Evolutionary conservation across 2,797 vertebrate genomes (phyloP).

Genomic region (Sebastes variabilis): DNA sequence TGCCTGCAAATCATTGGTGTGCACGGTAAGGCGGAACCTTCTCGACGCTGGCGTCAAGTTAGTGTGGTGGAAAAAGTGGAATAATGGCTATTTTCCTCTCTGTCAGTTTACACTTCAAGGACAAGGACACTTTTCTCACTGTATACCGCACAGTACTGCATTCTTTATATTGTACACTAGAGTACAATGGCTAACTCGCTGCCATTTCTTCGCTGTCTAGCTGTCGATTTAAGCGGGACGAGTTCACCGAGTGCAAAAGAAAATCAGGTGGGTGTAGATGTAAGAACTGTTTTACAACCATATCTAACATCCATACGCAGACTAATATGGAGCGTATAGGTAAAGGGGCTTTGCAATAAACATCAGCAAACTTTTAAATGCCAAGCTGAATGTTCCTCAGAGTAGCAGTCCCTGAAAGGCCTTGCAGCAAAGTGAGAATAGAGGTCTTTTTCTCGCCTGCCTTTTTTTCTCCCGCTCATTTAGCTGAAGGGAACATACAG

Average conservation of each 20-base stretch:
- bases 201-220: neutral
- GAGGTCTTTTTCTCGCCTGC: slow-evolving; percentile 13
- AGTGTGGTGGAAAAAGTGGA: slow-evolving; percentile 37
- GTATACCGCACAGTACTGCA: neutral
- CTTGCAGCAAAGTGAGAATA: slow-evolving; percentile 43
- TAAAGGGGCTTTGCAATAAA: slow-evolving; percentile 22
- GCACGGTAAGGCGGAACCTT: slow-evolving; percentile 36
- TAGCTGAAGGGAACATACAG: slow-evolving; percentile 41
- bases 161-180: neutral
- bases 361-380: slow-evolving; percentile 47
- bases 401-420: slow-evolving; percentile 37
- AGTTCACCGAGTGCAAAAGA: neutral
- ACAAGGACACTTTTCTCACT: slow-evolving; percentile 41
- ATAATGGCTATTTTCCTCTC: slow-evolving; percentile 58
- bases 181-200: neutral
- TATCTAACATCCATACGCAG: slow-evolving; percentile 7
- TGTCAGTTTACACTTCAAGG: slow-evolving; percentile 61
- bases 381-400: slow-evolving; percentile 40
- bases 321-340: slow-evolving; percentile 5
- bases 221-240: neutral
- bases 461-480: slow-evolving; percentile 11
- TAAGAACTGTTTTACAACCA: neutral
- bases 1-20: slow-evolving; percentile 57
- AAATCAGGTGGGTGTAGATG: neutral
- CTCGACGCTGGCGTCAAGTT: slow-evolving; percentile 20